Conservation (phyloP, 2,797 vertebrate genomes). For the Lagocephalus sceleratus region DNA sequence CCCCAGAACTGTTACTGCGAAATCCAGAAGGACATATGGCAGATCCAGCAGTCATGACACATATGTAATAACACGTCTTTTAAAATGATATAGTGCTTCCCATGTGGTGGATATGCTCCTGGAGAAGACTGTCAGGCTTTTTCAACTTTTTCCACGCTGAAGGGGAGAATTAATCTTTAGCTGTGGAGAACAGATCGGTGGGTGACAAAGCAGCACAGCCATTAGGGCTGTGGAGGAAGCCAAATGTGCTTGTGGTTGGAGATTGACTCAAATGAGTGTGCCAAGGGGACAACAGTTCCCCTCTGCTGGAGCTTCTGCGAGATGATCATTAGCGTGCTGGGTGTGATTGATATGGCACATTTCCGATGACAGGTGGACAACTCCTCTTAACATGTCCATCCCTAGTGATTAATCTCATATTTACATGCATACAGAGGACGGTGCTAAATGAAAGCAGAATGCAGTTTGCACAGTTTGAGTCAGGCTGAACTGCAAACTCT, state of each 20-base stretch:
- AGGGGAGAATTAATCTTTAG: slow-evolving; percentile 49
- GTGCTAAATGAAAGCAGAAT: slow-evolving; percentile 33
- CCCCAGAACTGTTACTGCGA: no score
- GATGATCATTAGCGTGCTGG: slow-evolving; percentile 63
- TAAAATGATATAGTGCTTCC: no score
- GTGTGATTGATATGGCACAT: slow-evolving; percentile 73
- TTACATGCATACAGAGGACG: slow-evolving; percentile 61
- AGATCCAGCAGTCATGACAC: no score
- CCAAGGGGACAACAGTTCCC: slow-evolving; percentile 51
- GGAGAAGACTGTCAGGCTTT: slow-evolving; percentile 37
- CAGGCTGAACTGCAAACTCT: slow-evolving; percentile 15
- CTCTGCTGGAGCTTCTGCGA: slow-evolving; percentile 53
- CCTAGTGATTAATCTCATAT: slow-evolving; percentile 66
- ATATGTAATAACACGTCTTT: no score
- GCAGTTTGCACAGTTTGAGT: slow-evolving; percentile 22
- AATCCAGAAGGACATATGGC: no score
- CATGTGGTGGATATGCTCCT: slow-evolving; percentile 28
- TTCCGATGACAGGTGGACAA: slow-evolving; percentile 67
- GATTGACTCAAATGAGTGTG: slow-evolving; percentile 64
- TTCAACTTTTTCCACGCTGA: slow-evolving; percentile 42
- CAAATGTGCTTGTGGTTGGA: slow-evolving; percentile 53
- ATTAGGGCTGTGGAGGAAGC: slow-evolving; percentile 64
- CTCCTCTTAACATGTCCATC: slow-evolving; percentile 52
- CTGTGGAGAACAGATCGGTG: slow-evolving; percentile 47
- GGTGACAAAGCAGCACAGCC: slow-evolving; percentile 60